Percentiles rank a stretch among this genome's conserved stretches.
Conservation (phyloP, 2,797 vertebrate genomes). For the Sciurus carolinensis region DNA sequence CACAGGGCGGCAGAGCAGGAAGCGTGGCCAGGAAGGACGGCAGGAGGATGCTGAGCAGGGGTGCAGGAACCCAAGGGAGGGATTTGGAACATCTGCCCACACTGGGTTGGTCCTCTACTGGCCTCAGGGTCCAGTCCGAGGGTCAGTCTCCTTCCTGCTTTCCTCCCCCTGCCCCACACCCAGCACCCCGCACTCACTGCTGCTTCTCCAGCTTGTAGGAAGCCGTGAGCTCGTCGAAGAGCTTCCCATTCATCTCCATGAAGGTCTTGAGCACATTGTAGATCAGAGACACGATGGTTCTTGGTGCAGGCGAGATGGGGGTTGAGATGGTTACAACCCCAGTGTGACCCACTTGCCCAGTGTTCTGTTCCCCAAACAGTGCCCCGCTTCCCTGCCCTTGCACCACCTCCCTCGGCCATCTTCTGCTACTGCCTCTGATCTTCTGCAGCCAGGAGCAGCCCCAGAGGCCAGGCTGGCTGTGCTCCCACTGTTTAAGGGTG, state of each 20-base stretch:
- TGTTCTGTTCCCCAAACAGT: not conserved
- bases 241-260: slow-evolving; percentile 97
- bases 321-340: slow-evolving; percentile 66
- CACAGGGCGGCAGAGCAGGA: not conserved
- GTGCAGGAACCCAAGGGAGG: not conserved
- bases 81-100: not conserved
- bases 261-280: slow-evolving; percentile 97
- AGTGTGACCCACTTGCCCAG: not conserved
- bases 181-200: slow-evolving; percentile 91
- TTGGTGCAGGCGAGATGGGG: slow-evolving; percentile 73
- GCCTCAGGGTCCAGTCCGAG: slow-evolving; percentile 44
- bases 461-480: not conserved
- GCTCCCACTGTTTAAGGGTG: not conserved
- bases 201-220: slow-evolving; percentile 98
- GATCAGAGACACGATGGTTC: slow-evolving; percentile 96
- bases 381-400: not conserved
- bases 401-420: not conserved
- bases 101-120: not conserved
- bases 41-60: not conserved
- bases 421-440: not conserved
- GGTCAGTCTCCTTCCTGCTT: not conserved
- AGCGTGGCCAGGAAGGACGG: no score
- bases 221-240: slow-evolving; percentile 96
- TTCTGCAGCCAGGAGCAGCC: not conserved
- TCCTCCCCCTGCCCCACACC: not conserved